Conservation (phyloP, 2,113 vertebrate genomes). For the Prolemur simus region DNA sequence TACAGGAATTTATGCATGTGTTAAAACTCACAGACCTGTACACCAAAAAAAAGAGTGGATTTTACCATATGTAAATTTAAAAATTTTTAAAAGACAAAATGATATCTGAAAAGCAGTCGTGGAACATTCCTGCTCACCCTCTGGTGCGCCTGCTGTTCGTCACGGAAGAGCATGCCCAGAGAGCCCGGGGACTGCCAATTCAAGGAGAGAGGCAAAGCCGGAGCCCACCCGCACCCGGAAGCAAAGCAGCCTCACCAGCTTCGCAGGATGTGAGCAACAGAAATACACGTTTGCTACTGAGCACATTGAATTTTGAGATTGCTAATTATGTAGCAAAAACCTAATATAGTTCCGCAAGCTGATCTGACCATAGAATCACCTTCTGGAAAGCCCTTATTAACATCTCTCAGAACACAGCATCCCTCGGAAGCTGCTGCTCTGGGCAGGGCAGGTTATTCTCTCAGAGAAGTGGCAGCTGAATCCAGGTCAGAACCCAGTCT, state of each 20-base stretch:
- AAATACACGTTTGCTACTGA: neutral
- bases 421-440: neutral
- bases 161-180: neutral
- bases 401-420: neutral
- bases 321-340: neutral
- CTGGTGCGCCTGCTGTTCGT: neutral
- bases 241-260: neutral
- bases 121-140: neutral
- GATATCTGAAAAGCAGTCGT: neutral
- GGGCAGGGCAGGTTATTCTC: neutral
- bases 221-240: neutral
- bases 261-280: neutral
- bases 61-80: neutral
- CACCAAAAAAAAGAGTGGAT: neutral
- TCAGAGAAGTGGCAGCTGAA: neutral
- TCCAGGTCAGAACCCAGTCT: neutral
- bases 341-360: neutral
- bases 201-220: neutral
- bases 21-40: neutral
- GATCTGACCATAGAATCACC: neutral
- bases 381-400: neutral
- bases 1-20: neutral
- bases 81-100: neutral
- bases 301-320: neutral
- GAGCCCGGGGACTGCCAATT: neutral